These are phyloP conservation scores for Scomberomorus guttatus DNA, from an alignment of 2,797 vertebrate species.

Conservation along the genomic window DNA sequence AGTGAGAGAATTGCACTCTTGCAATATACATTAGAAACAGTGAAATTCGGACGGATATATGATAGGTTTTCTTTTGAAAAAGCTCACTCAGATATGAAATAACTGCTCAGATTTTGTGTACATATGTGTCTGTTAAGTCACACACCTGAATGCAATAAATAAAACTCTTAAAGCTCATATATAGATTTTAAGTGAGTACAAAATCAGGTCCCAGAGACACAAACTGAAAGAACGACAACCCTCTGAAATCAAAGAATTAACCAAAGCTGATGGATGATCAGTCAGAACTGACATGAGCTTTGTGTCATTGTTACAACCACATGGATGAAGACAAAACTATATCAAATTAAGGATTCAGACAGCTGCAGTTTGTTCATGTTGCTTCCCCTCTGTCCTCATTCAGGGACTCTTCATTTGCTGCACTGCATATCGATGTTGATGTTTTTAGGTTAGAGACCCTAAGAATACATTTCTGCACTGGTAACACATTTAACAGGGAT, in stretches of 20 bases:
- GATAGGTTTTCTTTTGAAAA: background rate
- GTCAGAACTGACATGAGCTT: background rate
- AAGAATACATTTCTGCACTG: slow-evolving; percentile 37
- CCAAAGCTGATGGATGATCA: background rate
- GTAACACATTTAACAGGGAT: background rate
- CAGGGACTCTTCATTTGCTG: slow-evolving; percentile 11
- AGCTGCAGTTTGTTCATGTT: slow-evolving; percentile 1
- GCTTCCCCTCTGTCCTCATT: slow-evolving; percentile 32
- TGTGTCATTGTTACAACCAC: background rate
- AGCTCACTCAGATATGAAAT: background rate
- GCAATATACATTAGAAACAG: background rate
- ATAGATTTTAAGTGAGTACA: no score
- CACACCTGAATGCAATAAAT: no score
- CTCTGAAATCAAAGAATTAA: no score
- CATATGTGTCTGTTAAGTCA: background rate
- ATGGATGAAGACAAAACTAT: background rate
- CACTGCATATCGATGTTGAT: slow-evolving; percentile 20
- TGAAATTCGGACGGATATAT: background rate
- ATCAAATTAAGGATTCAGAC: background rate
- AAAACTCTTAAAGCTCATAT: no score
- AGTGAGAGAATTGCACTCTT: background rate
- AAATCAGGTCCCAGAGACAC: background rate
- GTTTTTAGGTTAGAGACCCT: slow-evolving; percentile 43
- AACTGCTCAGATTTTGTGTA: background rate
- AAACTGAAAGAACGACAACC: no score